These are phyloP conservation scores for Leontocebus nigricollis DNA, from an alignment of 2,797 vertebrate genomes.

Conservation along the genomic window DNA sequence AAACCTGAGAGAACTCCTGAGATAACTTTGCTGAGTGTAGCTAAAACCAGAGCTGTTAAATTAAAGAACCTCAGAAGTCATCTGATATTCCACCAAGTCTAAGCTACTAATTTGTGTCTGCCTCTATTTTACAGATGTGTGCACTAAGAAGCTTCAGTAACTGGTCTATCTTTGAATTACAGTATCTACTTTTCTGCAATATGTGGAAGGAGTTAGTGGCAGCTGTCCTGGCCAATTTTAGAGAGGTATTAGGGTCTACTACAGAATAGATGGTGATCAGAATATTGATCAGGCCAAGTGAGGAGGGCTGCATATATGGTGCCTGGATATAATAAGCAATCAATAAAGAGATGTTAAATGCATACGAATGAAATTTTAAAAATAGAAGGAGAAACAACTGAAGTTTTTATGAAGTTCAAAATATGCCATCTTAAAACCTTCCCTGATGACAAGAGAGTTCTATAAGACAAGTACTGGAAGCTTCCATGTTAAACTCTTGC, in stretches of 20 bases:
- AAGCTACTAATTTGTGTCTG: neutral
- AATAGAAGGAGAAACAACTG: neutral
- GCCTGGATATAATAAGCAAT: neutral
- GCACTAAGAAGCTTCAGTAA: neutral
- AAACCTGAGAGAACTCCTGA: neutral
- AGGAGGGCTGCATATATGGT: neutral
- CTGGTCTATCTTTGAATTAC: neutral
- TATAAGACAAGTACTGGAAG: neutral
- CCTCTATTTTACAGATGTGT: neutral
- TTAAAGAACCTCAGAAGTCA: neutral
- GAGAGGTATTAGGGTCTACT: neutral
- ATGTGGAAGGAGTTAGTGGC: neutral
- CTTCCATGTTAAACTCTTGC: neutral
- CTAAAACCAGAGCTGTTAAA: neutral
- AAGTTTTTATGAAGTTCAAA: neutral
- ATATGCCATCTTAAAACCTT: neutral
- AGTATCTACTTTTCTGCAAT: neutral
- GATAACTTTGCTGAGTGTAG: neutral
- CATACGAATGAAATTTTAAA: neutral
- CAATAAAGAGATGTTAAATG: neutral
- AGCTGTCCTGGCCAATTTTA: neutral
- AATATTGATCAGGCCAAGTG: neutral
- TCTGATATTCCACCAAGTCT: neutral
- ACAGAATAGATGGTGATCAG: neutral
- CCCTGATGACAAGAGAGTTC: neutral